Evolutionary conservation across 2,797 vertebrate genomes (phyloP), one percentile per base, ranked within the genome.

Genomic region (Clarias fuscus): DNA sequence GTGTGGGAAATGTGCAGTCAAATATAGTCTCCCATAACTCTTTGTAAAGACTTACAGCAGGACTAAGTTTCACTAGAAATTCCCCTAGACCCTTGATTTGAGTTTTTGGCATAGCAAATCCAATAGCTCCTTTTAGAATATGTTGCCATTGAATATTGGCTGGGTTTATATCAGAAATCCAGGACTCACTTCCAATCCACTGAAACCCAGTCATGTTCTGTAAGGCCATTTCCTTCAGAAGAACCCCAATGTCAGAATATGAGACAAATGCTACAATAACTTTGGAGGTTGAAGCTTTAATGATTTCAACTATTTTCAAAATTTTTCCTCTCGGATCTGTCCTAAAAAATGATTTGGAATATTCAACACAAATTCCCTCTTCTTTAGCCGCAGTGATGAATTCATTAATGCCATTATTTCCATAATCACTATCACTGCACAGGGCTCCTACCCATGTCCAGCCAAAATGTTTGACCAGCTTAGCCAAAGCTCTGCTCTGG

Each of bases 151-250:
- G 90, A 22, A 71, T 18, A 30, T 87, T 53, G 59, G 92, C 92
- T 13, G 62, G 92, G 82, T 93, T 90, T 0, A 87, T 91, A 84
- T 94, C 93, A 79, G 87, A 86, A 24, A 95, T 94, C 94, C 94
- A 95, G 0, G 43, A 20, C 72, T 95, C 94, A 24, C 18, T 92
- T 40, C 94, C 94, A 0, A 95, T 89, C 94, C 94, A 95, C 91
- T 94, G 94, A 7, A 93, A 93, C 0, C 93, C 93, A 33, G 87
- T 92, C 77, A 95, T 17, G 83, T 95, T 94, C 18, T 93, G 89
- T 0, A 20, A 75, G 0, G 88, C 87, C 76, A 95, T 71, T 90
- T 94, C 94, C 13, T 58, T 37, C 2, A 90, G 90, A 53, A 94
- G 83, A 27, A 94, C 94, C 1, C 91, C 75, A 0, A 79, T 11